Base-by-base conservation (phyloP, 2,797 vertebrate species). In the Mionectes olivaceus region DNA sequence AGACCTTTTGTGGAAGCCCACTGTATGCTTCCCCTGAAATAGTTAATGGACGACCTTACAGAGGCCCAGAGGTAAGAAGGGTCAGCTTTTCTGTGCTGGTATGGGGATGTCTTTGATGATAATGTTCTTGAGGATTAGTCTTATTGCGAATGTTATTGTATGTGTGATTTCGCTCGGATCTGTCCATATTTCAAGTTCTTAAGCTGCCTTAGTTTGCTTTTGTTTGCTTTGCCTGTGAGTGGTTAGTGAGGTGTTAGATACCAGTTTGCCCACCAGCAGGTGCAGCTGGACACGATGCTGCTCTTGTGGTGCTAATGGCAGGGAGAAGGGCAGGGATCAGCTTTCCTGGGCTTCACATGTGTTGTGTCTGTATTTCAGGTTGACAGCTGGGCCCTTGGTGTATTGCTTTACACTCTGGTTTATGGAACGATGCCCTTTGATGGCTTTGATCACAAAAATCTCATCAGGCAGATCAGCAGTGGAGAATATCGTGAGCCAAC, bases 371-470 rank as follows among this genome's bases (percentile, higher is more conserved):
- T 90, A 50, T 95, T 97, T 78, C 95, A 99, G 99, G 99, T 99
- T 97, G 99, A 99, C 98, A 99, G 99, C 98, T 99, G 99, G 99
- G 99, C 99, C 87, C 98, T 99, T n/a, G 99, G 99, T 47, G 99
- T 99, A 88, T 98, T 99, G 97, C 99, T 99, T 96, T 99, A 99
- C 96, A 99, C 99, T 61, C 98, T 99, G 87, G 99, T 99, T 94
- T 99, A 99, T 39, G 99, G 99, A 97, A 99, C 99, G 2, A 99
- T 99, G 99, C 99, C 99, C 37, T 99, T 99, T 83, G 99, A 99
- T 94, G 99, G 99, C 84, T 99, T 99, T 19, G 99, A 99, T 98
- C 99, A 99, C 98, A 99, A 99, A 97, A 99, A 99, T 98, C 99
- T 99, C 95, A 99, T 99, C 96, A 99, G 99, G 89, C 99, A 99